A percentile compares a stretch with the other conserved stretches of the same genome.
Evolutionary conservation across 2,797 vertebrate species (phyloP).

Genomic region (Schizopygopsis pylzovi): DNA sequence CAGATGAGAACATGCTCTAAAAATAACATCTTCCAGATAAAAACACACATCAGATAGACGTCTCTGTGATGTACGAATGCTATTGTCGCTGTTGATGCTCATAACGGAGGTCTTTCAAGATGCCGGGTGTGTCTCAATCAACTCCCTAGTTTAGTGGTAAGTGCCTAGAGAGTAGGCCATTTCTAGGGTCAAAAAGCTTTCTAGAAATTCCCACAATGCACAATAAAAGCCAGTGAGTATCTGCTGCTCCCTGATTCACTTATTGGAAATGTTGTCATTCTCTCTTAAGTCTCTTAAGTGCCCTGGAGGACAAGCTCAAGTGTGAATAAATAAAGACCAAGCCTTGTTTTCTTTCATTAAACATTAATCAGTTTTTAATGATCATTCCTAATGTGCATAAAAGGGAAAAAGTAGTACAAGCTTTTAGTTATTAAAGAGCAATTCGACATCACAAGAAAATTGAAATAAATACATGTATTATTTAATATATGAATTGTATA

Average conservation of each 20-base stretch:
- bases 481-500: neutral
- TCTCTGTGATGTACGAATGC: slow-evolving; percentile 1
- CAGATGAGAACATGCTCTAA: slow-evolving; percentile 37
- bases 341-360: slow-evolving; percentile 6
- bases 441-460: neutral
- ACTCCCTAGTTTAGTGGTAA: slow-evolving; percentile 12
- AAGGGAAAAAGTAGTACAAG: neutral
- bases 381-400: neutral
- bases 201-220: slow-evolving; percentile 25
- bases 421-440: slow-evolving; percentile 11
- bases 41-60: slow-evolving; percentile 16
- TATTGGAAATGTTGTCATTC: slow-evolving; percentile 31
- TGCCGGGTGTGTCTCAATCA: neutral
- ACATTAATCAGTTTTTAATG: neutral
- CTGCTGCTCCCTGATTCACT: slow-evolving; percentile 12
- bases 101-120: slow-evolving; percentile 7
- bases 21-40: slow-evolving; percentile 26
- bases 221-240: slow-evolving; percentile 8
- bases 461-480: neutral
- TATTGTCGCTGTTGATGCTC: neutral
- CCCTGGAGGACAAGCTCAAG: slow-evolving; percentile 14
- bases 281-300: slow-evolving; percentile 18
- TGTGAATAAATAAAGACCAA: slow-evolving; percentile 2
- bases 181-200: slow-evolving; percentile 19
- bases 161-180: slow-evolving; percentile 1